Percentiles rank a stretch among this genome's conserved stretches.
Conservation (phyloP, 2,888 invertebrate genomes). For the Prosopocoilus inquinatus region DNA sequence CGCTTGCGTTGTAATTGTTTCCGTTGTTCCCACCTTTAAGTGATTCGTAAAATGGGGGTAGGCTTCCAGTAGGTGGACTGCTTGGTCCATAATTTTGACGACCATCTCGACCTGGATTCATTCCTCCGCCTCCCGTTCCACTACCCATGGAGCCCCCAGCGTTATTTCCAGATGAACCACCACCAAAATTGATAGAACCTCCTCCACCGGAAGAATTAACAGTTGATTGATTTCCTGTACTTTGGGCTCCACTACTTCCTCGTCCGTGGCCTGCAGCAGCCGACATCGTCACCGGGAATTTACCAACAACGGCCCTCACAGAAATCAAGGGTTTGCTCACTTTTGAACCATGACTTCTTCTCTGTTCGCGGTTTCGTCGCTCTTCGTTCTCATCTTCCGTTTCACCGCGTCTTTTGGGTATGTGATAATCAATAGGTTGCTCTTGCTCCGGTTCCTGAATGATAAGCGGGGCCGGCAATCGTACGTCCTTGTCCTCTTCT, state of each 20-base stretch:
- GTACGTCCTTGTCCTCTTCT: slow-evolving; percentile 41
- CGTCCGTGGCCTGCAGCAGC: slow-evolving; percentile 82
- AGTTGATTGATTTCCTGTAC: slow-evolving; percentile 37
- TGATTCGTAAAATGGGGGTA: slow-evolving; percentile 88
- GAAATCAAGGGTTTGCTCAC: slow-evolving; percentile 62
- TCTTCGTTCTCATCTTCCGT: slow-evolving; percentile 67
- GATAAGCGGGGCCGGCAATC: slow-evolving; percentile 36
- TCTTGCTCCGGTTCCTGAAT: slow-evolving; percentile 70
- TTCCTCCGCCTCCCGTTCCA: slow-evolving; percentile 71
- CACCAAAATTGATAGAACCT: slow-evolving; percentile 49
- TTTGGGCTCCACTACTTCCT: slow-evolving; percentile 57
- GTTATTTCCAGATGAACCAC: slow-evolving; percentile 52
- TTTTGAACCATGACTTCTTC: slow-evolving; percentile 67
- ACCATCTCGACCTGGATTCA: slow-evolving; percentile 70
- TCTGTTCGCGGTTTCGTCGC: slow-evolving; percentile 66
- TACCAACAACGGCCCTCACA: slow-evolving; percentile 55
- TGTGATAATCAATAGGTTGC: slow-evolving; percentile 85
- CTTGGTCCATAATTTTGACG: slow-evolving; percentile 84
- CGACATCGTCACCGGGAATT: slow-evolving; percentile 64
- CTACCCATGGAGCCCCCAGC: slow-evolving; percentile 56
- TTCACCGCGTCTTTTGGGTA: slow-evolving; percentile 75
- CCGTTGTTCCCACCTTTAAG: slow-evolving; percentile 76
- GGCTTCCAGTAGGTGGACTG: slow-evolving; percentile 81
- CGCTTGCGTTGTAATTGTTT: slow-evolving; percentile 65
- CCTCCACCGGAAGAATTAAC: slow-evolving; percentile 43